Base-by-base conservation (phyloP, 1,140 invertebrate species). In the Drosophila punjabiensis region DNA sequence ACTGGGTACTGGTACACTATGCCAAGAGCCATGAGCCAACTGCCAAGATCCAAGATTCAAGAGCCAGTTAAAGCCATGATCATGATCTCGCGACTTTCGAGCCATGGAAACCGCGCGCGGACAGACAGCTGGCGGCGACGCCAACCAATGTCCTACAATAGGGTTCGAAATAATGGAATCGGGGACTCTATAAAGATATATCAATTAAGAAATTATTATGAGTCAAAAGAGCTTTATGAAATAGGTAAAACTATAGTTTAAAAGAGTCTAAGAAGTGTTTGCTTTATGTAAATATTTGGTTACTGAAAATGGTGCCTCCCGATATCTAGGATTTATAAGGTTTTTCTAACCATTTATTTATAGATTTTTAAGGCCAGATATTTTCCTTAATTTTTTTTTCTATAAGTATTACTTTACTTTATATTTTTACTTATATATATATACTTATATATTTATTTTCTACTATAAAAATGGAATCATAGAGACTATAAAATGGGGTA, bases 61-160 rank as follows among this genome's bases (percentile, higher is more conserved):
- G 87, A 90, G 86, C 86, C 87, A 90, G 86, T 90, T 90, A 90
- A 90, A 86, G 86, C 86, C 86, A 91, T 90, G 86, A 90, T 90
- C 86, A 91, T 90, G 86, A 90, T 90, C 86, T 89, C 81, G 84
- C 84, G 68, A 82, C 86, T 89, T 79, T 80, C 83, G 58, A 83
- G 80, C 85, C 85, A 88, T 88, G 85, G 82, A 81, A 73, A 76
- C 61, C 69, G 75, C 39, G 64, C 43, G 20, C 50, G 65, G 63
- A 71, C 68, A 50, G 77, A 85, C 71, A 86, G 63, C 56, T 68
- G 73, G 74, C 59, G 67, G 64, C 73, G 61, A 74, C 70, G 70
- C 48, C 66, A 64, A 61, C 56, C 48, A 48, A 65, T 20, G 32
- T 47, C 30, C 32, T 32, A 71, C 68, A 58, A 37, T 58, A 16